These are phyloP conservation scores for Coelinius sp. DNA, from an alignment of 2,888 invertebrate species.

Conservation along the genomic window DNA sequence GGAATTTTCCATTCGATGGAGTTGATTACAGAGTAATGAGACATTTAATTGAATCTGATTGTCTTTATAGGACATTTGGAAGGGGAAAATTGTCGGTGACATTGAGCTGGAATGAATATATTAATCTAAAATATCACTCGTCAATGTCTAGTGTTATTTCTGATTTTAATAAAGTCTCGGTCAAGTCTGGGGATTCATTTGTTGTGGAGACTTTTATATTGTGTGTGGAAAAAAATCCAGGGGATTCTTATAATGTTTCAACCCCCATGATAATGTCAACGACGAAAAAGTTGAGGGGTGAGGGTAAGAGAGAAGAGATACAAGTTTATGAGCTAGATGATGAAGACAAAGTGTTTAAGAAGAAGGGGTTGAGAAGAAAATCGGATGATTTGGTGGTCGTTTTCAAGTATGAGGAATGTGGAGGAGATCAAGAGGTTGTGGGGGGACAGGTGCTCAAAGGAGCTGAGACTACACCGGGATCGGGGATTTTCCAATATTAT, in stretches of 20 bases:
- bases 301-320: conserved; percentile 47
- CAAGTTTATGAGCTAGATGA: conserved; percentile 57
- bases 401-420: conserved; percentile 58
- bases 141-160: conserved; percentile 73
- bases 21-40: conserved; percentile 64
- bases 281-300: conserved; percentile 48
- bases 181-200: background rate
- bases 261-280: conserved; percentile 60
- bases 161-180: conserved; percentile 70
- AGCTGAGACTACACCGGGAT: conserved; percentile 70
- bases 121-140: conserved; percentile 76
- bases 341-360: conserved; percentile 32
- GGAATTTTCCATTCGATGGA: conserved; percentile 78
- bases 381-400: conserved; percentile 53
- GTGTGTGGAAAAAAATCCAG: conserved; percentile 62
- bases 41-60: conserved; percentile 77
- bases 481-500: conserved; percentile 47
- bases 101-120: conserved; percentile 78
- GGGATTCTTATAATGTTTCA: conserved; percentile 46
- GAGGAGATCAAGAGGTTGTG: conserved; percentile 40
- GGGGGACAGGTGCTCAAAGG: conserved; percentile 74
- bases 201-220: background rate
- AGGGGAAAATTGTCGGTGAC: conserved; percentile 71
- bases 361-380: conserved; percentile 42
- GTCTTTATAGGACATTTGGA: conserved; percentile 76